Evolutionary conservation across 2,888 invertebrate genomes (phyloP).

Genomic region (Phasia obesa): DNA sequence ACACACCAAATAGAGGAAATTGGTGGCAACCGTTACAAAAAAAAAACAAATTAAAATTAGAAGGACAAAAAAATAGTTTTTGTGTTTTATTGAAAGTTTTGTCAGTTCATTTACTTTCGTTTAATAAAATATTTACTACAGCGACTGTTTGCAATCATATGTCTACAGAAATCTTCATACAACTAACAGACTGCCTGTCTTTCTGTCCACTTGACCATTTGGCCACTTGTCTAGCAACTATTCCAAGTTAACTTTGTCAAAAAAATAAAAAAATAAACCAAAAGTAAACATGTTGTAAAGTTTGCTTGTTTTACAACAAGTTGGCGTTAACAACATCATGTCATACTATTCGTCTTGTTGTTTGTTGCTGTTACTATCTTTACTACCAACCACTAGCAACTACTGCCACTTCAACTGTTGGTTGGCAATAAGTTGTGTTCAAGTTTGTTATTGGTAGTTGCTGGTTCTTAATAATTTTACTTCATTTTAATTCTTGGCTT

Average conservation of each 20-base stretch:
- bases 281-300: conserved; percentile 57
- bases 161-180: neutral
- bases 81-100: conserved; percentile 65
- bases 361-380: conserved; percentile 18
- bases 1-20: no score
- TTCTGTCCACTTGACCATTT: no score
- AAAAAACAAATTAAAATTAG: neutral
- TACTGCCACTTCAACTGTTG: conserved; percentile 29
- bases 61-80: neutral
- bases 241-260: conserved; percentile 31
- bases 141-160: conserved; percentile 10
- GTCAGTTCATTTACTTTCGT: conserved; percentile 68
- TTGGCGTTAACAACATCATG: conserved; percentile 71
- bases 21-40: no score
- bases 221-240: conserved; percentile 36
- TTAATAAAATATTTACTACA: conserved; percentile 49
- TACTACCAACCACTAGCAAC: conserved; percentile 26
- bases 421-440: conserved; percentile 42
- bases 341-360: conserved; percentile 47
- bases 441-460: conserved; percentile 48
- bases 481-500: conserved; percentile 55
- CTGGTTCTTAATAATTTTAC: conserved; percentile 54
- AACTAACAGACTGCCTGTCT: conserved; percentile 7
- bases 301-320: conserved; percentile 66
- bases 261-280: neutral